Conservation (phyloP, 2,888 invertebrate genomes). For the Xylota sylvarum region DNA sequence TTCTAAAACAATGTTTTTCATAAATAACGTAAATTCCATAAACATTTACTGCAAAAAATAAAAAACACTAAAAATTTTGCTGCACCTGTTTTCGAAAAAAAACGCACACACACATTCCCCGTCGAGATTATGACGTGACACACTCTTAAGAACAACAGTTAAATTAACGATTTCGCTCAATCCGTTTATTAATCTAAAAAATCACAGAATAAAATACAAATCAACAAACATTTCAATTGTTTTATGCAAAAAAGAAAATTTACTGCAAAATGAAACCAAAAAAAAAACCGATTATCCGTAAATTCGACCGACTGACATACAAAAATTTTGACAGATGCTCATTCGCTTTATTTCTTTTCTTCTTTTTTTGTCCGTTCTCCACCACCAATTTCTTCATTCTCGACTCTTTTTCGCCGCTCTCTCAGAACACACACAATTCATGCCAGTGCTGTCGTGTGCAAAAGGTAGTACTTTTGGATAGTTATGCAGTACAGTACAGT, state of each 20-base stretch:
- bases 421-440: slow-evolving; percentile 12
- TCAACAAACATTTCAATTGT: slow-evolving; percentile 42
- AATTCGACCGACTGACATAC: slow-evolving; percentile 76
- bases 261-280: slow-evolving; percentile 47
- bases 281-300: slow-evolving; percentile 71
- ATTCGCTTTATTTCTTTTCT: slow-evolving; percentile 55
- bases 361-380: slow-evolving; percentile 38
- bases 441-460: not conserved
- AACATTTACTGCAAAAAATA: slow-evolving; percentile 17
- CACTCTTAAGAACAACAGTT: slow-evolving; percentile 30
- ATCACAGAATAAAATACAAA: slow-evolving; percentile 37
- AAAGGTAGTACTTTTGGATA: no score
- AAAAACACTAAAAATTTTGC: slow-evolving; percentile 32
- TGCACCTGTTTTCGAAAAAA: slow-evolving; percentile 71
- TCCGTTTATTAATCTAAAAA: slow-evolving; percentile 24
- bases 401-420: slow-evolving; percentile 32
- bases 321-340: slow-evolving; percentile 74
- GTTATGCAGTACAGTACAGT: no score
- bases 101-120: slow-evolving; percentile 38
- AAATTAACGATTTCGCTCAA: slow-evolving; percentile 14
- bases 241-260: slow-evolving; percentile 53
- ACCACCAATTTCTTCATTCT: slow-evolving; percentile 31
- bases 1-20: not conserved
- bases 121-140: slow-evolving; percentile 60
- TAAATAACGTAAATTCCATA: not conserved